Evolutionary conservation across 2,888 invertebrate genomes (phyloP), one percentile per base, ranked within the genome.

Genomic region (Notodonta ziczac): DNA sequence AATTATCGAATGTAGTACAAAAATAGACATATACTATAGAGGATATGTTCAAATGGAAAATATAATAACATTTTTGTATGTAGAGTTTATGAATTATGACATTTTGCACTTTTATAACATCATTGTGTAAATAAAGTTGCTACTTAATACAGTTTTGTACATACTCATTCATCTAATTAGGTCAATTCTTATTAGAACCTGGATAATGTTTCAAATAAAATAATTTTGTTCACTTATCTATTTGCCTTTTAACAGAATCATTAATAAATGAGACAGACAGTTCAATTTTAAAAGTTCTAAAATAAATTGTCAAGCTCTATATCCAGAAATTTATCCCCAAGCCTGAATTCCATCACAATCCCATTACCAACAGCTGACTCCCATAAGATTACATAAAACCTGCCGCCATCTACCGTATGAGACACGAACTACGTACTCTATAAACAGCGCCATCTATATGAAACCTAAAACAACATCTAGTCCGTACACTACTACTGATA

Each of bases 401-500:
- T 62, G 60, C 24, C 75, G 84, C 85, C 91, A 91, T 86, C 92
- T 91, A 82, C 70, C 61, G 60, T 16, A 57, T 56, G 72, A 63
- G 50, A 67, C 72, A 60, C 5, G 85, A 87, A 92, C 88, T 87
- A 77, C 78, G 63, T 77, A 59, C 35, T 7, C 7, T 35, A 52
- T 63, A 54, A 68, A 62, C 71, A 85, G 66, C 87, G 91, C 91
- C 92, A 90, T 91, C 92, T 92, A 67, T 78, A 64, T 53, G 44
- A 56, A 60, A 52, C 42, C 3, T 50, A 39, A 8, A 32, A 70
- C 61, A 82, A 73, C 73, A 80, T 63, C 69, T 69, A 66, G 57
- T 71, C 57, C 61, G 63, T 64, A 64, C 76, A 85, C 86, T 39
- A 83, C 82, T 78, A 88, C 85, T 85, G 77, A 61, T 72, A 82